Conservation (phyloP, 1,140 invertebrate genomes). For the Macrostomum lignano region DNA sequence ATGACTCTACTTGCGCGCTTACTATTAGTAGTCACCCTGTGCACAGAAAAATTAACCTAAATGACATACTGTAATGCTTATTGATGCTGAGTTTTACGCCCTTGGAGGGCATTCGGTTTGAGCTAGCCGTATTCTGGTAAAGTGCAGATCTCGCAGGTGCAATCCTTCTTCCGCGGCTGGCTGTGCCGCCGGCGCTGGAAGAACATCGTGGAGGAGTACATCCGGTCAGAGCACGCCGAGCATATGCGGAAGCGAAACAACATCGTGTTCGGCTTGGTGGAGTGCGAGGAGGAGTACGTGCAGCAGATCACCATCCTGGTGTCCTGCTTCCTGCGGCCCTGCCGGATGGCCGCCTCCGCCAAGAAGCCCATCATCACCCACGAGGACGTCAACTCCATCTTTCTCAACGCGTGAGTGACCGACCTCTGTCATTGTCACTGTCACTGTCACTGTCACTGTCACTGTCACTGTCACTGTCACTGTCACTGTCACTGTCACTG, state of each 20-base stretch:
- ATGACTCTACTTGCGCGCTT: too few species aligned
- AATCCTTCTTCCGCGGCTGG: slow-evolving; percentile 77
- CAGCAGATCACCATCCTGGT: slow-evolving; percentile 64
- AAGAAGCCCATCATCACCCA: slow-evolving; percentile 70
- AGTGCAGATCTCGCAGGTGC: slow-evolving; percentile 29
- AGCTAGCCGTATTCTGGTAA: too few species aligned
- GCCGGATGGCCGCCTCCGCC: slow-evolving; percentile 63
- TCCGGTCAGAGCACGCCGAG: slow-evolving; percentile 68
- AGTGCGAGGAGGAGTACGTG: slow-evolving; percentile 45
- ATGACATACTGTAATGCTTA: too few species aligned
- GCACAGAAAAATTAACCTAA: too few species aligned
- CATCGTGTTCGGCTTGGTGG: slow-evolving; percentile 66
- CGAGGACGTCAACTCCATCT: slow-evolving; percentile 77
- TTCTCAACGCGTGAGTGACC: slow-evolving; percentile 41
- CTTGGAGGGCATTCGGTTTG: too few species aligned
- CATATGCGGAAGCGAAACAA: slow-evolving; percentile 73
- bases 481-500: too few species aligned
- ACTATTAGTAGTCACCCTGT: too few species aligned
- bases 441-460: neutral
- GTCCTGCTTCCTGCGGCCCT: slow-evolving; percentile 60
- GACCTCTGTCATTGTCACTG: too few species aligned
- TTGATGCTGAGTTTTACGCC: too few species aligned
- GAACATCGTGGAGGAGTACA: slow-evolving; percentile 75
- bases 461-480: too few species aligned
- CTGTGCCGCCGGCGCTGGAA: slow-evolving; percentile 69